phyloP scores from a whole-genome alignment of 2,113 vertebrate genomes.

The Malurus cyaneus region DNA sequence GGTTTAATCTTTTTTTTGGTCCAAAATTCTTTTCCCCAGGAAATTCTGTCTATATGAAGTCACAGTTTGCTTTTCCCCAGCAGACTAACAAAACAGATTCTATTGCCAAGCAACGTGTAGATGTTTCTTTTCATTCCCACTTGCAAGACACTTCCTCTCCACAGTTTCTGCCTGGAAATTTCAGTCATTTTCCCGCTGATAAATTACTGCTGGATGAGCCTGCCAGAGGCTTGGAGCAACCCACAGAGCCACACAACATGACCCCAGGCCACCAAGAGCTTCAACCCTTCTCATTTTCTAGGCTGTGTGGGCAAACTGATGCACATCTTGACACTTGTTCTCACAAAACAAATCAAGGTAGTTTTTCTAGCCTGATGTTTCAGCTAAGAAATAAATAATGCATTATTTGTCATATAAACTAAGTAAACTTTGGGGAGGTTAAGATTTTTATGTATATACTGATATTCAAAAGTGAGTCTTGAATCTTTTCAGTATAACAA shows the following conservation, averaged over 20 bases:
- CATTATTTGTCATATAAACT: background rate
- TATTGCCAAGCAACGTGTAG: background rate
- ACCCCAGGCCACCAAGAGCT: background rate
- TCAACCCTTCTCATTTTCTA: background rate
- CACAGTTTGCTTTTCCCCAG: background rate
- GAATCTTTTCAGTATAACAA: background rate
- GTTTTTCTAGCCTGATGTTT: background rate
- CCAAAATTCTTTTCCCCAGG: background rate
- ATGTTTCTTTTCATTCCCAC: background rate
- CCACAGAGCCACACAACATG: background rate
- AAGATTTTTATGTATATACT: background rate
- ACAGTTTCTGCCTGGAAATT: background rate
- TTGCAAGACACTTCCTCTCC: background rate
- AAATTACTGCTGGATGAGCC: background rate
- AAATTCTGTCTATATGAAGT: conserved; percentile 18
- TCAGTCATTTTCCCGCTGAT: background rate
- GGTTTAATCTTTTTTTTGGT: background rate
- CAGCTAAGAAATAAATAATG: background rate
- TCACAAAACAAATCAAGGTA: background rate
- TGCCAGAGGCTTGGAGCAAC: background rate
- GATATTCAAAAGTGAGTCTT: background rate
- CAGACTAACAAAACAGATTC: background rate
- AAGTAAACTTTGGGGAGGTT: background rate
- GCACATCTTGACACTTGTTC: background rate
- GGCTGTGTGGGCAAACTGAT: background rate